phyloP scores from a whole-genome alignment of 2,797 vertebrate genomes.

The Aplochiton taeniatus region DNA sequence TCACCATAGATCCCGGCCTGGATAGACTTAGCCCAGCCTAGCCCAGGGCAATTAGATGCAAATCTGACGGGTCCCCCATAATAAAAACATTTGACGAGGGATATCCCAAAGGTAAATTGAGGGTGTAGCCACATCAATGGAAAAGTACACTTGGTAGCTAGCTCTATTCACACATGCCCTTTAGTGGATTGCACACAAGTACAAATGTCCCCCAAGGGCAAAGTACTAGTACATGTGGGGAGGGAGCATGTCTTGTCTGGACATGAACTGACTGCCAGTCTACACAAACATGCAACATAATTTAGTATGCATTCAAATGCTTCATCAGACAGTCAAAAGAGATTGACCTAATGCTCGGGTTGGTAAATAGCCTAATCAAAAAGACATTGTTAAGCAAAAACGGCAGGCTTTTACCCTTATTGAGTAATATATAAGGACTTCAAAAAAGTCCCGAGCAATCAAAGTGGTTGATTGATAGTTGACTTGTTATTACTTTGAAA shows the following conservation, averaged over 20 bases:
- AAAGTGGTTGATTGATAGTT: too few species aligned
- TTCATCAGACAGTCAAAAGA: too few species aligned
- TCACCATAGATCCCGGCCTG: too few species aligned
- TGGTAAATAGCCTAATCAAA: too few species aligned
- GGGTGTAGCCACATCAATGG: conserved; percentile 15
- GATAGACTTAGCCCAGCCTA: too few species aligned
- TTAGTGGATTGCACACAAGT: conserved; percentile 29
- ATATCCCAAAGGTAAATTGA: conserved; percentile 15
- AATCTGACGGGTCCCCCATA: background rate
- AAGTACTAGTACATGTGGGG: background rate
- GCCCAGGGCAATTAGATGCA: background rate
- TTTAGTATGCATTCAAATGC: too few species aligned
- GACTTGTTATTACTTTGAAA: too few species aligned
- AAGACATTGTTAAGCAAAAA: too few species aligned
- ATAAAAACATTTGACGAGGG: conserved; percentile 16
- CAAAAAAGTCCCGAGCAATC: too few species aligned
- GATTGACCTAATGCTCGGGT: too few species aligned
- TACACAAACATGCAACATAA: background rate
- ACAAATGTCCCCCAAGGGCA: conserved; percentile 41
- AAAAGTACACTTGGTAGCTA: conserved; percentile 44
- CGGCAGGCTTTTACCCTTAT: too few species aligned
- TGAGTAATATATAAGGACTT: too few species aligned
- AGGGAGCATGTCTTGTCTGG: conserved; percentile 7
- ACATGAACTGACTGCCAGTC: background rate
- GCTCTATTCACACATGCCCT: conserved; percentile 46